Percentiles rank a stretch among this genome's conserved stretches.
Conservation (phyloP, 2,797 vertebrate genomes). For the Chaunax sp. region DNA sequence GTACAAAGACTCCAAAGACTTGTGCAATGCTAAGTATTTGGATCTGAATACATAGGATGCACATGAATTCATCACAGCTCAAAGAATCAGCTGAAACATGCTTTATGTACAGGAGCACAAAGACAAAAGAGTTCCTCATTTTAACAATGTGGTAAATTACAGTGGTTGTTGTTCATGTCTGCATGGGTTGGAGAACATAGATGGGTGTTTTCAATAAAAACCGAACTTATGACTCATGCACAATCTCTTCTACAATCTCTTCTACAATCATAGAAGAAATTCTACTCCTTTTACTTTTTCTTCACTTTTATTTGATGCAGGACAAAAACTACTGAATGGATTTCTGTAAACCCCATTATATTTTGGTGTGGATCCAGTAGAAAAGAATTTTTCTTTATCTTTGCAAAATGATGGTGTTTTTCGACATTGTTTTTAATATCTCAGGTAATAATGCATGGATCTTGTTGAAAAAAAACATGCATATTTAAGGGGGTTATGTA, state of each 20-base stretch:
- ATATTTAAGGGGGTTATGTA: no score
- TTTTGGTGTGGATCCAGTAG: no score
- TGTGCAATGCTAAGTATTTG: background rate
- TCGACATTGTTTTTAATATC: no score
- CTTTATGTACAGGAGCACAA: background rate
- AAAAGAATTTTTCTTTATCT: no score
- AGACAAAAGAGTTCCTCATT: constrained; percentile 13
- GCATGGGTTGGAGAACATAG: constrained; percentile 7
- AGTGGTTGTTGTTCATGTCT: constrained; percentile 38
- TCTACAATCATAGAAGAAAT: no score
- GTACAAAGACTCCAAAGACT: background rate
- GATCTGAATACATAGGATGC: background rate
- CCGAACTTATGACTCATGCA: constrained; percentile 49
- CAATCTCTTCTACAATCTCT: no score
- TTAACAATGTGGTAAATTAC: constrained; percentile 10
- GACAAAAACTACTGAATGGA: background rate
- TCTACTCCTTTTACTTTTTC: no score
- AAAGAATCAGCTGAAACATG: background rate
- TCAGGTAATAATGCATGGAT: no score
- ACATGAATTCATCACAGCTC: background rate
- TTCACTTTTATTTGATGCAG: no score
- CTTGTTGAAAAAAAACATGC: no score
- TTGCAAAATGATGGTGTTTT: no score
- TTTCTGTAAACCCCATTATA: no score
- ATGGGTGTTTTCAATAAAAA: constrained; percentile 45